phyloP scores from a whole-genome alignment of 2,888 invertebrate genomes.

The Ypsolopha sequella region DNA sequence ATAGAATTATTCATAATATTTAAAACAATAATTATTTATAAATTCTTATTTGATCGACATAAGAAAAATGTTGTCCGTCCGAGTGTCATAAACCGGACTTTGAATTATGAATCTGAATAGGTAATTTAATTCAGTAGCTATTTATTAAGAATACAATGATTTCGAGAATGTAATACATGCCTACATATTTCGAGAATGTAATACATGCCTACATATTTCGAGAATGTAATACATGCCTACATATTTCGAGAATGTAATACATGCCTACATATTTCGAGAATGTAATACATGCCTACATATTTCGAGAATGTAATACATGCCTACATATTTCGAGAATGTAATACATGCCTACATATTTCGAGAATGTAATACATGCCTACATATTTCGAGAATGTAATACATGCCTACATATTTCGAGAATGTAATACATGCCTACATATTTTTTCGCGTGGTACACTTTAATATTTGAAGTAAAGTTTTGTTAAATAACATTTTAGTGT shows the following conservation, averaged over 20 bases:
- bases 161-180: not conserved
- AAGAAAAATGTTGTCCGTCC: too few species aligned
- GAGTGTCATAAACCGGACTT: too few species aligned
- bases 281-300: not conserved
- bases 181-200: too few species aligned
- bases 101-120: too few species aligned
- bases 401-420: not conserved
- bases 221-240: not conserved
- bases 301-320: not conserved
- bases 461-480: constrained; percentile 7
- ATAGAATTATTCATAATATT: not conserved
- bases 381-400: too few species aligned
- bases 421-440: not conserved
- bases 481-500: constrained; percentile 5
- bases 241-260: not conserved
- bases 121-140: too few species aligned
- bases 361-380: too few species aligned
- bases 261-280: not conserved
- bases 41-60: not conserved
- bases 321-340: not conserved
- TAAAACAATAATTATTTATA: not conserved
- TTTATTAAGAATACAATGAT: too few species aligned
- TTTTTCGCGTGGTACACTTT: not conserved
- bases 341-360: too few species aligned
- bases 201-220: not conserved